These are phyloP conservation scores for Perdita meconis DNA, from an alignment of 2,888 invertebrate species.

Conservation along the genomic window DNA sequence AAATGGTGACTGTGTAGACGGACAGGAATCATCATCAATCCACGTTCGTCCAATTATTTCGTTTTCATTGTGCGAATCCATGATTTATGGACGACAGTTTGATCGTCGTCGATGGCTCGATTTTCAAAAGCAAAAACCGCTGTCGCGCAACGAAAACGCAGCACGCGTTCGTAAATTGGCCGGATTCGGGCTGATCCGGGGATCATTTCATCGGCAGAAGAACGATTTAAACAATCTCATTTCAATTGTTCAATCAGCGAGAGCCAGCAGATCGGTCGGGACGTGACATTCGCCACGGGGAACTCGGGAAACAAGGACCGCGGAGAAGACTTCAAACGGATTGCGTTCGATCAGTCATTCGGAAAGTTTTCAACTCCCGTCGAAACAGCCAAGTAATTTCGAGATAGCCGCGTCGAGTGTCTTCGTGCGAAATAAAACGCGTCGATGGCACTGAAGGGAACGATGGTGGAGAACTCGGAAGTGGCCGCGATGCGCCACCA, in stretches of 20 bases:
- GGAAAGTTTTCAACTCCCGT: constrained; percentile 31
- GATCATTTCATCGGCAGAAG: background rate
- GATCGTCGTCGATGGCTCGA: constrained; percentile 1
- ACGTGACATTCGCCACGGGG: background rate
- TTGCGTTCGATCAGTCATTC: constrained; percentile 33
- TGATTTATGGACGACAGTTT: constrained; percentile 29
- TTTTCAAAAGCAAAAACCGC: background rate
- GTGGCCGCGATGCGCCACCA: constrained; percentile 25
- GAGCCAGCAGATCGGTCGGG: background rate
- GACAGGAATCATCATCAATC: constrained; percentile 30
- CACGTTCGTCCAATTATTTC: constrained; percentile 40
- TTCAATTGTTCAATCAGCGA: background rate
- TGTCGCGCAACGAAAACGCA: background rate
- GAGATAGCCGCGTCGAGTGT: constrained; percentile 23
- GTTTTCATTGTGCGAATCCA: constrained; percentile 16
- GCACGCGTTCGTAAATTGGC: background rate
- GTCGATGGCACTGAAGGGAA: constrained; percentile 16
- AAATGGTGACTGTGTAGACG: constrained; percentile 8
- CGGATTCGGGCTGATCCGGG: background rate
- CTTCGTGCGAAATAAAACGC: constrained; percentile 3
- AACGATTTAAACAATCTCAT: constrained; percentile 4
- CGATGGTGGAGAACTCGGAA: constrained; percentile 24
- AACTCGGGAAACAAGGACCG: background rate
- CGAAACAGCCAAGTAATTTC: constrained; percentile 26
- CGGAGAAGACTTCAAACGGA: constrained; percentile 25